Evolutionary conservation across 2,888 invertebrate species (phyloP).

Genomic region (Matsumyia berberina): DNA sequence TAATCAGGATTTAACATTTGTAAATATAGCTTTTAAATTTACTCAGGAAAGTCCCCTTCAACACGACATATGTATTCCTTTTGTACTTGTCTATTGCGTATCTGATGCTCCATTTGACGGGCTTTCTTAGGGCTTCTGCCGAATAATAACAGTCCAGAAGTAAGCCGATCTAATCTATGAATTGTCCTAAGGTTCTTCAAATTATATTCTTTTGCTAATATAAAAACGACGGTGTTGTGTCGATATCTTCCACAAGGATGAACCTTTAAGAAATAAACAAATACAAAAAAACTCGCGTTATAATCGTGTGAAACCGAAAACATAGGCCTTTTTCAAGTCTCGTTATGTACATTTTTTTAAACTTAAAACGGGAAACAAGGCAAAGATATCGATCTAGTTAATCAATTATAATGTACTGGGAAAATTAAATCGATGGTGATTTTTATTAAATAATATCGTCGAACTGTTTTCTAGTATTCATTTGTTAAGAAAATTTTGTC

Average conservation of each 20-base stretch:
- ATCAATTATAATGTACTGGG: too few relatives aligned
- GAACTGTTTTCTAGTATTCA: too few relatives aligned
- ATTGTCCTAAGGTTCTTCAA: slow-evolving; percentile 96
- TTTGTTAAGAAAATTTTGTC: too few relatives aligned
- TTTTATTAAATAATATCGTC: too few relatives aligned
- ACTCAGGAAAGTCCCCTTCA: slow-evolving; percentile 97
- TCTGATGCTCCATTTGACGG: slow-evolving; percentile 97
- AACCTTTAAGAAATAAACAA: slow-evolving; percentile 86
- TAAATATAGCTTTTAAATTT: slow-evolving; percentile 81
- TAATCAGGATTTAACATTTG: too few relatives aligned
- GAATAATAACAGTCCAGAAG: slow-evolving; percentile 95
- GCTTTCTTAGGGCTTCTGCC: slow-evolving; percentile 97
- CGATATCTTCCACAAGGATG: slow-evolving; percentile 99
- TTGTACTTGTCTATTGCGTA: slow-evolving; percentile 94
- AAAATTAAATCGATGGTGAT: too few relatives aligned
- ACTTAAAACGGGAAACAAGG: not conserved
- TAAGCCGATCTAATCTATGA: slow-evolving; percentile 97
- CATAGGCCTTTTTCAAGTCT: not conserved
- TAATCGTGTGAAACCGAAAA: not conserved
- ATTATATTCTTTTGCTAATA: slow-evolving; percentile 97
- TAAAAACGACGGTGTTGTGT: slow-evolving; percentile 98
- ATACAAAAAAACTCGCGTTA: not conserved
- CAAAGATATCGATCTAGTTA: not conserved
- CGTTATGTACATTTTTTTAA: not conserved
- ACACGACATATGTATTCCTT: slow-evolving; percentile 98